A percentile compares a stretch with the other conserved stretches of the same genome.
Conservation (phyloP, 2,797 vertebrate genomes). For the Cyclura pinguis region DNA sequence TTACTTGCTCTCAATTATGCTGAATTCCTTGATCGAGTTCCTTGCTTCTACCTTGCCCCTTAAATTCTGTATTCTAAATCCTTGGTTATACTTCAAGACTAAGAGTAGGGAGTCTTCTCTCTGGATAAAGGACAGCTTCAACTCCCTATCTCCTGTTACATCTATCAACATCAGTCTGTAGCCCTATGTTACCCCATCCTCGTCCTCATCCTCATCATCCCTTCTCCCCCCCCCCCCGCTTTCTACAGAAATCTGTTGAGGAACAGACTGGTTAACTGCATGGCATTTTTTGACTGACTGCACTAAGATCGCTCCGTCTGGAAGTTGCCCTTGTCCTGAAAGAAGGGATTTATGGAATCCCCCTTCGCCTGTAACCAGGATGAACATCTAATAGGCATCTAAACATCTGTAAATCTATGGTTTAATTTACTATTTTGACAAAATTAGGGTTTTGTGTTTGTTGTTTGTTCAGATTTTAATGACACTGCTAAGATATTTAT, state of each 20-base stretch:
- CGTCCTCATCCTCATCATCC: too few species aligned
- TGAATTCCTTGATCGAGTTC: background rate
- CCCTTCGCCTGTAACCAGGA: background rate
- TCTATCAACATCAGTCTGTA: background rate
- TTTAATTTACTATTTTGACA: conserved; percentile 61
- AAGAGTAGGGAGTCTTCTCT: background rate
- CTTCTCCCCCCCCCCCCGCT: background rate
- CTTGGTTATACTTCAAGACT: background rate
- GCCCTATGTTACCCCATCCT: background rate
- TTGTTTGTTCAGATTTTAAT: conserved; percentile 52
- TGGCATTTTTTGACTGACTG: background rate
- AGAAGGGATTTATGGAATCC: background rate
- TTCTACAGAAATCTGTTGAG: background rate
- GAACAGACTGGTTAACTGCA: background rate
- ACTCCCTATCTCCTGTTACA: background rate
- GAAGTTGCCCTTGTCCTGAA: background rate
- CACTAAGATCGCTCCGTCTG: too few species aligned
- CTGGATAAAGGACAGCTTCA: background rate
- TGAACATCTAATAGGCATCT: background rate
- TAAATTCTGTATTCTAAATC: background rate
- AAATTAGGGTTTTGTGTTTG: conserved; percentile 18
- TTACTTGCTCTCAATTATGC: too few species aligned
- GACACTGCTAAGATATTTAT: conserved; percentile 65
- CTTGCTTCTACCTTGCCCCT: background rate
- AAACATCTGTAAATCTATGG: background rate